A percentile compares a stretch with the other conserved stretches of the same genome.
Conservation (phyloP, 2,113 vertebrate genomes). For the Malurus melanocephalus region DNA sequence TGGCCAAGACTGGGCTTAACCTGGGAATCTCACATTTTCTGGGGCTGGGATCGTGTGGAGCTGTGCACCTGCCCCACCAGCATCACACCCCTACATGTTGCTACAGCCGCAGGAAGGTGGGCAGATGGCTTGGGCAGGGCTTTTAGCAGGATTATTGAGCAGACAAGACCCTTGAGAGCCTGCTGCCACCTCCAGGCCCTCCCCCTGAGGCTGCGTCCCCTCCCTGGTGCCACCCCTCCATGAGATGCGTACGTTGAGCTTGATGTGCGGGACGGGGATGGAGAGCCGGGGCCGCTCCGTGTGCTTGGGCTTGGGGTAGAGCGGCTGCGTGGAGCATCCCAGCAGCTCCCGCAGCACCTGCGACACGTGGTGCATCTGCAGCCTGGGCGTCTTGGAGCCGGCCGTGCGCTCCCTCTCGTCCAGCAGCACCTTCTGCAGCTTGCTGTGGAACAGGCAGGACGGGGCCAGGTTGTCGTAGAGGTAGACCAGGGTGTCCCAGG, state of each 20-base stretch:
- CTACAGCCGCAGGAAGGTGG: rapidly evolving
- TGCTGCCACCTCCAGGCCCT: background rate
- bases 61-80: background rate
- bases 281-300: conserved; percentile 48
- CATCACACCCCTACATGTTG: rapidly evolving
- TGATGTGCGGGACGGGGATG: conserved; percentile 56
- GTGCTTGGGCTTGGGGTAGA: conserved; percentile 73
- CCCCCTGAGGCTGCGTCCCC: too few species aligned
- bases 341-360: conserved; percentile 85
- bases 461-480: conserved; percentile 83
- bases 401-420: conserved; percentile 35
- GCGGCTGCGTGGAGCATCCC: conserved; percentile 81
- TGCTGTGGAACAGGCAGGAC: conserved; percentile 80
- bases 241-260: conserved; percentile 56
- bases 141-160: background rate
- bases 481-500: conserved; percentile 74
- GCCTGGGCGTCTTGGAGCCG: background rate
- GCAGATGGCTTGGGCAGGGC: background rate
- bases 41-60: background rate
- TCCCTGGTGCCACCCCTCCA: background rate
- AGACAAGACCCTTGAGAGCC: background rate
- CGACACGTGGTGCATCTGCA: conserved; percentile 80
- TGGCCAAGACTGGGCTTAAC: background rate
- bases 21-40: background rate
- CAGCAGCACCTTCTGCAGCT: conserved; percentile 79